These are phyloP conservation scores for Zaprionus gabonicus DNA, from an alignment of 1,140 invertebrate species.

Conservation along the genomic window DNA sequence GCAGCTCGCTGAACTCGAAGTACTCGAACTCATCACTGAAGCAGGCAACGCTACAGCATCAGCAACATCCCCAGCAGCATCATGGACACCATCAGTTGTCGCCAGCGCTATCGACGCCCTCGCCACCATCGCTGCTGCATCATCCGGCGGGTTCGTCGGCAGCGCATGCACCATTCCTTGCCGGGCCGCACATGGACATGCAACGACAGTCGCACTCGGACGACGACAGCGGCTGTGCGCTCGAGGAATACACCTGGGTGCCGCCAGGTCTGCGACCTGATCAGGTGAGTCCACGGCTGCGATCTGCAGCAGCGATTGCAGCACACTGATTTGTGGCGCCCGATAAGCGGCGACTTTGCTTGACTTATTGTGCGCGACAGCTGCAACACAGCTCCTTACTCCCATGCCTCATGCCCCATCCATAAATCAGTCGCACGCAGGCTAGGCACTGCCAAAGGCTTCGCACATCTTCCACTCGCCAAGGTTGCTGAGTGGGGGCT, in stretches of 20 bases:
- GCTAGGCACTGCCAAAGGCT: neutral
- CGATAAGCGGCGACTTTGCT: neutral
- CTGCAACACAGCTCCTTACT: neutral
- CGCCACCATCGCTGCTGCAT: constrained; percentile 84
- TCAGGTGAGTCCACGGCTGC: constrained; percentile 89
- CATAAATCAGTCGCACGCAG: constrained; percentile 1
- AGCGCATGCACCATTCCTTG: constrained; percentile 84
- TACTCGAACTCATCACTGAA: constrained; percentile 78
- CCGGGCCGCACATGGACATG: constrained; percentile 87
- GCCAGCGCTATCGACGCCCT: constrained; percentile 77
- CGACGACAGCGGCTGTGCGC: constrained; percentile 97
- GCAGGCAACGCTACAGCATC: constrained; percentile 56
- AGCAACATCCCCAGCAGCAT: constrained; percentile 24
- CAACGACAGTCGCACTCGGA: constrained; percentile 97
- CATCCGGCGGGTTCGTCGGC: constrained; percentile 74
- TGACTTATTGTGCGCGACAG: neutral
- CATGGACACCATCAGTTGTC: constrained; percentile 71
- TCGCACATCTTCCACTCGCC: neutral
- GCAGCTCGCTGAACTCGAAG: constrained; percentile 72
- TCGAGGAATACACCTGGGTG: constrained; percentile 99
- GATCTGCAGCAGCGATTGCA: constrained; percentile 5
- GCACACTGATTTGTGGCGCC: neutral
- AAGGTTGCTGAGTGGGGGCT: constrained; percentile 6
- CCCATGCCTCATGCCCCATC: neutral
- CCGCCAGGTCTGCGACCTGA: constrained; percentile 97